These are phyloP conservation scores for Delphinus delphis DNA, from an alignment of 2,113 vertebrate genomes.

Conservation along the genomic window DNA sequence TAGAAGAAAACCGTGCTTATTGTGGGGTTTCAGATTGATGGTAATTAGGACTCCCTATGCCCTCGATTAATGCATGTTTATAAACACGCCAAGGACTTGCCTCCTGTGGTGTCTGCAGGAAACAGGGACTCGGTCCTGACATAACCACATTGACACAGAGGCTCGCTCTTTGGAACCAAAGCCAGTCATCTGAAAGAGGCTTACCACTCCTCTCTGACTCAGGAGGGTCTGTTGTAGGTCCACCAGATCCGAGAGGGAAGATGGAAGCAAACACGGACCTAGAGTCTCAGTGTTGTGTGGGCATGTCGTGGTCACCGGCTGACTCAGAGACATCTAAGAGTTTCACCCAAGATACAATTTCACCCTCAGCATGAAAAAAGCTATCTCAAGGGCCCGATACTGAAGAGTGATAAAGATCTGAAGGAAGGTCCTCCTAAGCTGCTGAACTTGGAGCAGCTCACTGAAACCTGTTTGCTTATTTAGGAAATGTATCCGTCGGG, in stretches of 20 bases:
- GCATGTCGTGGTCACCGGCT: rapidly evolving
- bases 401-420: background rate
- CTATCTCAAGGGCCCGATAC: rapidly evolving
- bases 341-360: too few relatives aligned
- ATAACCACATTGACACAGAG: rapidly evolving
- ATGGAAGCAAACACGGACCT: rapidly evolving
- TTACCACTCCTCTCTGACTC: rapidly evolving
- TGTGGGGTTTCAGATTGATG: background rate
- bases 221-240: too few relatives aligned
- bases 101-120: rapidly evolving
- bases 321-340: background rate
- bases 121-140: rapidly evolving
- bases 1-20: background rate
- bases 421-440: background rate
- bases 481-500: too few relatives aligned
- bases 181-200: rapidly evolving
- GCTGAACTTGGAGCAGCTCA: background rate
- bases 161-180: background rate
- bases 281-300: rapidly evolving
- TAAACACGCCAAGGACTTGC: background rate
- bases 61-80: background rate
- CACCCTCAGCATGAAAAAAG: background rate
- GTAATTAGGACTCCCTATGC: background rate
- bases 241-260: rapidly evolving
- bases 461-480: rapidly evolving